Evolutionary conservation across 2,888 invertebrate genomes (phyloP).

Genomic region (Dicyrtoma fusca): DNA sequence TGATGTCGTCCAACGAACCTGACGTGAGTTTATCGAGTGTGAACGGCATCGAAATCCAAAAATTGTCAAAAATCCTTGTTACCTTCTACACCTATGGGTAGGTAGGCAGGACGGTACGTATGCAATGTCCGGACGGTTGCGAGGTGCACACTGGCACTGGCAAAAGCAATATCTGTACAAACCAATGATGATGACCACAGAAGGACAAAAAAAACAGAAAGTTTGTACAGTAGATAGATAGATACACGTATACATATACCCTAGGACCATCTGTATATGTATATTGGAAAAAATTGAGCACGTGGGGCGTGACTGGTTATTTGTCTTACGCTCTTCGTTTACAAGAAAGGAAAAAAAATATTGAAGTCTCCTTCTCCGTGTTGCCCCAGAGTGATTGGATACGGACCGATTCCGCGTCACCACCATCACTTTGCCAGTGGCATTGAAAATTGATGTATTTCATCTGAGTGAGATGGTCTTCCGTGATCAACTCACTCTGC

Average conservation of each 20-base stretch:
- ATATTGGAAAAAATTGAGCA: slow-evolving; percentile 37
- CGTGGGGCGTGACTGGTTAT: slow-evolving; percentile 41
- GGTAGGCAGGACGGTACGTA: neutral
- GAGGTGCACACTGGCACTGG: slow-evolving; percentile 3
- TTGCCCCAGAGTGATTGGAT: slow-evolving; percentile 33
- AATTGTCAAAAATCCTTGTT: slow-evolving; percentile 23
- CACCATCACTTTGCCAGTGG: slow-evolving; percentile 30
- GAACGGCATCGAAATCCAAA: slow-evolving; percentile 28
- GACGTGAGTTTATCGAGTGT: slow-evolving; percentile 34
- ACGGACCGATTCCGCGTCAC: slow-evolving; percentile 33
- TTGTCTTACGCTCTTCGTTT: slow-evolving; percentile 36
- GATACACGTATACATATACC: too few relatives aligned
- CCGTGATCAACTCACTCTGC: slow-evolving; percentile 31
- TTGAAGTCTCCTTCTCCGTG: slow-evolving; percentile 1
- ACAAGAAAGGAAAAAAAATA: neutral
- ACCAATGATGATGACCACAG: slow-evolving; percentile 27
- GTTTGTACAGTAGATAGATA: slow-evolving; percentile 5
- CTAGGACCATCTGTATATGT: too few relatives aligned
- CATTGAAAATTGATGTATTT: slow-evolving; percentile 32
- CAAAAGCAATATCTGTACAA: neutral
- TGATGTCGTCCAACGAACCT: slow-evolving; percentile 34
- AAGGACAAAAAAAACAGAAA: slow-evolving; percentile 6
- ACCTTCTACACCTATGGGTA: too few relatives aligned
- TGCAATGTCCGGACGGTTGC: neutral
- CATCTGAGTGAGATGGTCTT: slow-evolving; percentile 23